Evolutionary conservation across 2,113 vertebrate genomes (phyloP).

Genomic region (Python bivittatus): DNA sequence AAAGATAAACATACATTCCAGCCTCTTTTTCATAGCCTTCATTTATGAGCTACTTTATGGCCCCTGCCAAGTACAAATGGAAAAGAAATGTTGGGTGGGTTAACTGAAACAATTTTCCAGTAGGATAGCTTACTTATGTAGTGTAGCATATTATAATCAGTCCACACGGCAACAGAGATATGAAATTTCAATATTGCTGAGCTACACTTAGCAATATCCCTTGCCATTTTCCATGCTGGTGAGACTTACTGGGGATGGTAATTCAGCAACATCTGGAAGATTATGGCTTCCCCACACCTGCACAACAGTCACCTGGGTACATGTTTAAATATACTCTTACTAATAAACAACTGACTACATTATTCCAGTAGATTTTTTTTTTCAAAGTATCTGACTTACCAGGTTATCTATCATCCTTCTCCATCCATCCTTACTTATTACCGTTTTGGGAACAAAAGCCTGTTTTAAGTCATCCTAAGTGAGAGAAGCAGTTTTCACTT

Average conservation of each 20-base stretch:
- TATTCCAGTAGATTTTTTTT: background rate
- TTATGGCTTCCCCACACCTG: background rate
- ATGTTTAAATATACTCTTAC: background rate
- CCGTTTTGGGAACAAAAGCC: conserved; percentile 14
- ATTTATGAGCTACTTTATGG: background rate
- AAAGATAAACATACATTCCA: background rate
- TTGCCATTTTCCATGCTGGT: background rate
- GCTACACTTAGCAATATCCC: background rate
- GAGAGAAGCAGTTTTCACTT: background rate
- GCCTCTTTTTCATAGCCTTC: background rate
- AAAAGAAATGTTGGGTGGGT: background rate
- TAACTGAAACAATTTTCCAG: background rate
- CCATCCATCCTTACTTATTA: background rate
- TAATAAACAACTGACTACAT: fast-evolving
- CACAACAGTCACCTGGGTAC: background rate
- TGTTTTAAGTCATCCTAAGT: conserved; percentile 13
- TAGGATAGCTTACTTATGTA: background rate
- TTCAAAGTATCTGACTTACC: background rate
- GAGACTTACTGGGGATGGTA: background rate
- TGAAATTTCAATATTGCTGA: background rate
- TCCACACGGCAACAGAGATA: background rate
- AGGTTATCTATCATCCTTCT: background rate
- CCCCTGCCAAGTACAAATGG: background rate
- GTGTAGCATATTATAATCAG: background rate
- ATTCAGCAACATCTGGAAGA: background rate